Base-by-base conservation (phyloP, 2,113 vertebrate genomes). In the Urocolius indicus region DNA sequence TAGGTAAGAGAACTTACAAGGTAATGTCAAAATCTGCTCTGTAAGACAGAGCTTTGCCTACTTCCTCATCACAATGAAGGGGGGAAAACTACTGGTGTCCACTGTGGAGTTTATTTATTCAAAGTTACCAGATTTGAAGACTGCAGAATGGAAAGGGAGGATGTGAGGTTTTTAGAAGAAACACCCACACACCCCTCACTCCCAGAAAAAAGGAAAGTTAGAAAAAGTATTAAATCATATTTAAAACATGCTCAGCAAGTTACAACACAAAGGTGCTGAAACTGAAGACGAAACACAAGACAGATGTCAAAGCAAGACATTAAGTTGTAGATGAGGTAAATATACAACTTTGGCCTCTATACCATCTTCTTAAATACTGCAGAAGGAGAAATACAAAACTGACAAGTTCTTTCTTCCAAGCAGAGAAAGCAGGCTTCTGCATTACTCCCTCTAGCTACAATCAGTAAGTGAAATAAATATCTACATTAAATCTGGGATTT, bases 301-400 rank as follows among this genome's bases (percentile, higher is more conserved):
- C 22, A 55, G 36, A 67, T 43, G 24, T 27, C 69, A 52, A 68
- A 79, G 30, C 11, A n/a, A 76, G 43, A n/a, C 24, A 54, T 20
- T 32, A 43, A 34, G 8, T 59, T 15, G 32, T 27, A 62, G 38
- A 24, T 26, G 23, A 17, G 11, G 11, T 48, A 81, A 84, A 84
- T 18, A 65, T 1, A 46, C 0, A 0, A 45, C 61, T 68, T 55
- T 29, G 29, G 54, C 34, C 45, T 65, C 84, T 78, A 80, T 23
- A 51, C 34, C 38, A 24, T 59, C 49, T 49, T 85, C 63, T 65
- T 29, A 48, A 82, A 29, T 59, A 41, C n/a, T 72, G 61, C 67
- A 80, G 61, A 41, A n/a, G n/a, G 34, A 62, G 46, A 58, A 89
- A n/a, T 2, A 45, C 26, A 63, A 34, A 71, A 51, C 29, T 16